Evolutionary conservation across 2,113 vertebrate genomes (phyloP), one percentile per base, ranked within the genome.

Genomic region (Hippocampus comes): DNA sequence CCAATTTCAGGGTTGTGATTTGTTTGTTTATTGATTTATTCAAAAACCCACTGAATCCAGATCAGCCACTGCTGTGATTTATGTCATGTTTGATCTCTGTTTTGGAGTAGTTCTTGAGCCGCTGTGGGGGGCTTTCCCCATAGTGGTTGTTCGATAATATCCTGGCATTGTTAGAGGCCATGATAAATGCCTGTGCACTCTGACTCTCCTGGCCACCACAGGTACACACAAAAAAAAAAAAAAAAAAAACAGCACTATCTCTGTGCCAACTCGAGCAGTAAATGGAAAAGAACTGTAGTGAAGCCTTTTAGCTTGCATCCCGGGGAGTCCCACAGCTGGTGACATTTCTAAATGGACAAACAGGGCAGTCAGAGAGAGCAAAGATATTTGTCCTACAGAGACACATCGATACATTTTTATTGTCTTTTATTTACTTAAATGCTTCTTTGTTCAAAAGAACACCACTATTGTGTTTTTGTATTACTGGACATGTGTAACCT

Each of bases 311-410:
- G 85, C 80, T 41, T 27, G 79, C 63, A 59, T 88, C 78, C 75
- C 73, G 74, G 84, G 81, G 75, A 88, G 86, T 87, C 83, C 84
- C 53, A 23, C 46, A 64, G 84, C 78, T 67, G 63, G 30, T 88
- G 88, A 86, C 86, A 90, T 91, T 89, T 90, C 72, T 68, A 82
- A 82, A 83, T 80, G 79, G 80, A 84, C 82, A 83, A 83, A 88
- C 78, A 78, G 76, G 80, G 71, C 73, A 83, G 82, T 84, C 68
- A 76, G 67, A 43, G 63, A 79, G 68, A 82, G 57, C 38, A 41
- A 68, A 46, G 81, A 75, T 78, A 75, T 84, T 74, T 68, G 43
- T 73, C 73, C 66, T 23, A 76, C 67, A 49, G 74, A 84, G 74
- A 79, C 77, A 74, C 71, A 77, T 77, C 25, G 20, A 74, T 75